phyloP scores from a whole-genome alignment of 2,797 vertebrate genomes.

The Sebastes nivosus region DNA sequence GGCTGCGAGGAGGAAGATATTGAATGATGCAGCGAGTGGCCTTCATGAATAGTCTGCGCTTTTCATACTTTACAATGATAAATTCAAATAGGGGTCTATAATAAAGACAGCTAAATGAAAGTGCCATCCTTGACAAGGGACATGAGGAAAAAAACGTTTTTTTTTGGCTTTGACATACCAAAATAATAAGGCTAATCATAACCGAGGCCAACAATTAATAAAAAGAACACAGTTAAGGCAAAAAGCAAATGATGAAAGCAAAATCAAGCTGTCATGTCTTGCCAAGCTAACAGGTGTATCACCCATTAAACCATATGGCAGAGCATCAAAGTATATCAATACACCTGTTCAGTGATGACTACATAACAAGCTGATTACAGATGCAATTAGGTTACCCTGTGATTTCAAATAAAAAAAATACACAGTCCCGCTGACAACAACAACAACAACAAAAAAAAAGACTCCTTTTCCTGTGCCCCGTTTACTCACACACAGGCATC shows the following conservation, averaged over 20 bases:
- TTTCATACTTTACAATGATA: background rate
- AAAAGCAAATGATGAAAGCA: background rate
- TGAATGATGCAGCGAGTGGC: background rate
- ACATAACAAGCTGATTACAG: background rate
- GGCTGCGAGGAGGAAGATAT: background rate
- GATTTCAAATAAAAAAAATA: background rate
- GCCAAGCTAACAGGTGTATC: background rate
- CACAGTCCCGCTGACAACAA: no score
- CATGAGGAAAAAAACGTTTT: background rate
- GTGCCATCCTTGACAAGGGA: background rate
- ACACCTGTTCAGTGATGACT: background rate
- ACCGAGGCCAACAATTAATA: background rate
- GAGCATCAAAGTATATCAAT: background rate
- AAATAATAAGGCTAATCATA: background rate
- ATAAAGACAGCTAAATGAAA: background rate
- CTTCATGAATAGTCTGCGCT: background rate
- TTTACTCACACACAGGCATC: slow-evolving; percentile 75
- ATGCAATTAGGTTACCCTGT: background rate
- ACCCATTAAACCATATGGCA: background rate
- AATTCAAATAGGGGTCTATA: background rate
- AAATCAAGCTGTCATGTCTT: background rate
- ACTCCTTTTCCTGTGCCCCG: background rate
- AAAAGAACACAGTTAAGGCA: background rate
- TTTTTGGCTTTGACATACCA: background rate
- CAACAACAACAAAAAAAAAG: background rate